Evolutionary conservation across 2,888 invertebrate genomes (phyloP).

Genomic region (Eristalis tenax): DNA sequence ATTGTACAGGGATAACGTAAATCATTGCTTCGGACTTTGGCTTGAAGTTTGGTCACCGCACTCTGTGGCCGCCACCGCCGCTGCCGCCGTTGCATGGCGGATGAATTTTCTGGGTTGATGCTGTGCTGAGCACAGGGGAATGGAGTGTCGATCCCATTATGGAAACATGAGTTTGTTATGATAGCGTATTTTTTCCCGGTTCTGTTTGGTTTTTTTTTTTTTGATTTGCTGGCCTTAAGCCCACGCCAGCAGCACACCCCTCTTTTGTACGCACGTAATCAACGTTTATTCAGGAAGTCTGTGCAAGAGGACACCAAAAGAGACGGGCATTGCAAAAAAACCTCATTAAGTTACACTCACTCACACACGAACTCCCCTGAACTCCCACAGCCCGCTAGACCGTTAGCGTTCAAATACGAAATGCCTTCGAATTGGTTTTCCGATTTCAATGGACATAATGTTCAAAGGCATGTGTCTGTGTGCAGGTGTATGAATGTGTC

Average conservation of each 20-base stretch:
- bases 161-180: constrained; percentile 70
- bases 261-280: constrained; percentile 42
- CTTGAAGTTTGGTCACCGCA: constrained; percentile 46
- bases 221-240: constrained; percentile 40
- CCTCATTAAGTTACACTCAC: constrained; percentile 41
- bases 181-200: constrained; percentile 52
- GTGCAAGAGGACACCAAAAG: constrained; percentile 9
- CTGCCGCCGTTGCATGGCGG: not conserved
- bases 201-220: not conserved
- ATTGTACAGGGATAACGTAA: constrained; percentile 63
- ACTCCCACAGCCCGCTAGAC: not conserved
- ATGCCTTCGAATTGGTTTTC: not conserved
- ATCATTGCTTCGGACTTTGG: constrained; percentile 68
- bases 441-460: not conserved
- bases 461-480: not conserved
- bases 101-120: constrained; percentile 11
- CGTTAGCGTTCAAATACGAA: not conserved
- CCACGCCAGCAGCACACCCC: not conserved
- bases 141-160: constrained; percentile 61
- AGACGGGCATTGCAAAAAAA: constrained; percentile 38
- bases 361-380: not conserved
- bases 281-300: constrained; percentile 53
- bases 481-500: not conserved
- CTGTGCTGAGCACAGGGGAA: not conserved
- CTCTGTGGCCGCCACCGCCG: not conserved